Conservation (phyloP, 2,888 invertebrate genomes). For the Ormia ochracea region DNA sequence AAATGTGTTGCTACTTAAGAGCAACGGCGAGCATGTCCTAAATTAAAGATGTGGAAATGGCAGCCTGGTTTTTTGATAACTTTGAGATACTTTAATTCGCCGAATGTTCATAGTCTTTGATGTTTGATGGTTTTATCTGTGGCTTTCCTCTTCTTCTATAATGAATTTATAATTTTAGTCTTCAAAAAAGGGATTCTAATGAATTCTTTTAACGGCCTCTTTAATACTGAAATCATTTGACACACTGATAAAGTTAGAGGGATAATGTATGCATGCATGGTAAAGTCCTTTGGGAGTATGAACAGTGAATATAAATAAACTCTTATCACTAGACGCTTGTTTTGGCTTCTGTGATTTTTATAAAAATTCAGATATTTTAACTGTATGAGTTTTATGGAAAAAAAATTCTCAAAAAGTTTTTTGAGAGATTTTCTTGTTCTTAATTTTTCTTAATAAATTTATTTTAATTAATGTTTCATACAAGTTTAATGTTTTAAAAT, state of each 20-base stretch:
- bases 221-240: slow-evolving; percentile 13
- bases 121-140: slow-evolving; percentile 51
- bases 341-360: neutral
- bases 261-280: slow-evolving; percentile 33
- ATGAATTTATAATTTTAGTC: neutral
- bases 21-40: neutral
- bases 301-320: slow-evolving; percentile 2
- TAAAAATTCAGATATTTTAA: neutral
- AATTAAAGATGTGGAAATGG: slow-evolving; percentile 50
- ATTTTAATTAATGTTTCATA: slow-evolving; percentile 38
- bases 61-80: slow-evolving; percentile 44
- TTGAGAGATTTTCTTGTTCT: neutral
- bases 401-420: neutral
- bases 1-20: neutral
- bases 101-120: slow-evolving; percentile 43
- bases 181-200: slow-evolving; percentile 41
- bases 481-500: slow-evolving; percentile 20
- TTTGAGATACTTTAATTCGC: slow-evolving; percentile 46
- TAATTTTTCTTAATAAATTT: neutral
- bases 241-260: slow-evolving; percentile 11
- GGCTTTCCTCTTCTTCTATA: neutral
- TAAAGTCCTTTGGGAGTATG: neutral
- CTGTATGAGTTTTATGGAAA: neutral
- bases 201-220: neutral
- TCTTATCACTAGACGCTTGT: neutral